A percentile compares a stretch with the other conserved stretches of the same genome.
These are phyloP conservation scores for Rhopalosiphum maidis DNA, from an alignment of 1,140 invertebrate genomes.

Conservation along the genomic window DNA sequence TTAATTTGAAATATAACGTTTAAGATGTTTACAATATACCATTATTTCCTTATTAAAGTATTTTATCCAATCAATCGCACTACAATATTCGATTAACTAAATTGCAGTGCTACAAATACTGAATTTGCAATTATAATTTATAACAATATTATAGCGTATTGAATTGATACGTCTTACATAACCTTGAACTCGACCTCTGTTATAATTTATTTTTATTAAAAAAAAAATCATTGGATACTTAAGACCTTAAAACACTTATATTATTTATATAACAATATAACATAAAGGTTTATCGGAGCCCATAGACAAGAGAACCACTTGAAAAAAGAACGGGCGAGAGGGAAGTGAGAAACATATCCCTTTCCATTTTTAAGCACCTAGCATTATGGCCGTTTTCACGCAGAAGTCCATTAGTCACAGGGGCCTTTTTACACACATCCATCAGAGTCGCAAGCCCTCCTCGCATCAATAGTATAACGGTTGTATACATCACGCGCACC, in stretches of 20 bases:
- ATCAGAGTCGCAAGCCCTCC: neutral
- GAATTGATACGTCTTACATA: neutral
- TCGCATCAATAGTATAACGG: neutral
- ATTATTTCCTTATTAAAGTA: neutral
- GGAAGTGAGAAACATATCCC: constrained; percentile 23
- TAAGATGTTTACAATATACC: neutral
- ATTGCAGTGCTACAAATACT: neutral
- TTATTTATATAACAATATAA: neutral
- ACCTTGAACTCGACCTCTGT: neutral
- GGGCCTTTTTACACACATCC: constrained; percentile 30
- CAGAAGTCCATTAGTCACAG: constrained; percentile 44
- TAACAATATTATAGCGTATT: neutral
- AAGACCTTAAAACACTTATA: constrained; percentile 5
- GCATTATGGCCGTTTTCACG: constrained; percentile 24
- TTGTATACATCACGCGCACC: neutral
- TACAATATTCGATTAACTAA: neutral
- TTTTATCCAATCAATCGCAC: neutral
- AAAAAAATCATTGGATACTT: neutral
- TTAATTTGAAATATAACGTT: neutral
- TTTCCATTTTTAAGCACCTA: constrained; percentile 49
- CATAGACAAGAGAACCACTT: constrained; percentile 2
- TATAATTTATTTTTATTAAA: neutral
- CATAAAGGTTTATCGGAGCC: neutral
- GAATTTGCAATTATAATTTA: neutral
- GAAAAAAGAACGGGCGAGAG: neutral